Conservation (phyloP, 1,140 invertebrate genomes). For the Glomeris maerens region DNA sequence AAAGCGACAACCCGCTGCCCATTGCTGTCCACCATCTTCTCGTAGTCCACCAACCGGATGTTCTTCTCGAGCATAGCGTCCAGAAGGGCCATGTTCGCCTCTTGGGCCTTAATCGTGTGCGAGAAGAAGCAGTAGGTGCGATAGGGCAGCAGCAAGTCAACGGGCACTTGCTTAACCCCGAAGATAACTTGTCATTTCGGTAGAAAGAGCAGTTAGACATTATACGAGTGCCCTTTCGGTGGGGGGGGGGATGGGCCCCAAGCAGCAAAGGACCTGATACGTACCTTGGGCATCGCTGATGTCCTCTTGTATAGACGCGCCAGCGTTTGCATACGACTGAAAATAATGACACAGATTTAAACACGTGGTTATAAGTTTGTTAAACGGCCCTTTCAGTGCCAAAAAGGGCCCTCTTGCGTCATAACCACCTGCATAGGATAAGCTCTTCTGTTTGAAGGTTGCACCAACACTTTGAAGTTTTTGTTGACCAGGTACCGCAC, state of each 20-base stretch:
- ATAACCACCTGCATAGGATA: conserved; percentile 75
- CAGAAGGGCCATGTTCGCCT: conserved; percentile 91
- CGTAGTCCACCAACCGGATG: conserved; percentile 93
- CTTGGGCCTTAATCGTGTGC: conserved; percentile 98
- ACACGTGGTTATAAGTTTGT: too few relatives aligned
- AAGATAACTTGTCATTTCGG: too few relatives aligned
- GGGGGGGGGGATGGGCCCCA: too few relatives aligned
- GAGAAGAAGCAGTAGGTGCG: conserved; percentile 99
- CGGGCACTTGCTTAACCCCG: conserved; percentile 93
- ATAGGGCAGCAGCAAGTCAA: conserved; percentile 81
- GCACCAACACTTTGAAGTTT: conserved; percentile 89
- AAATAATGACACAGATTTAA: conserved; percentile 21
- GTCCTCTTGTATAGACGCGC: conserved; percentile 88
- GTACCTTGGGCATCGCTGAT: conserved; percentile 88
- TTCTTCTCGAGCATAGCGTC: conserved; percentile 94
- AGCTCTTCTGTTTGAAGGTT: conserved; percentile 91
- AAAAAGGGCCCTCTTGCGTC: too few relatives aligned
- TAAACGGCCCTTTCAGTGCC: too few relatives aligned
- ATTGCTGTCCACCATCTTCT: conserved; percentile 77
- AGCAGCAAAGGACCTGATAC: too few relatives aligned
- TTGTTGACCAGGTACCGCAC: conserved; percentile 70
- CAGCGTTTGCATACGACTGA: conserved; percentile 72
- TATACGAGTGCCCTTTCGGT: too few relatives aligned
- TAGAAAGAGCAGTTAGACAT: too few relatives aligned
- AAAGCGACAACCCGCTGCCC: conserved; percentile 92